These are phyloP conservation scores for Danio tinwini DNA, from an alignment of 2,797 vertebrate genomes.

Conservation along the genomic window DNA sequence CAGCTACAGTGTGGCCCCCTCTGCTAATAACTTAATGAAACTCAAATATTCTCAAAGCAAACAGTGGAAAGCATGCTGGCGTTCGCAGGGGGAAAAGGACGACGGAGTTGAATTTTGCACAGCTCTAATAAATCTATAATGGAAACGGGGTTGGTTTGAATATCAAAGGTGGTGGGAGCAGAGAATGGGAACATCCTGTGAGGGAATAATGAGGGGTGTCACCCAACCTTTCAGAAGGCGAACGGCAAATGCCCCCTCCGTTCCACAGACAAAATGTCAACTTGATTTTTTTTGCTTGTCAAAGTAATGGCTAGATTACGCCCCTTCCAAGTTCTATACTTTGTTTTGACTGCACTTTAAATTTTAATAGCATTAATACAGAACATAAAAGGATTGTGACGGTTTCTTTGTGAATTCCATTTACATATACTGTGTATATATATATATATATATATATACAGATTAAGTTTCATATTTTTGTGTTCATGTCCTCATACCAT, in stretches of 20 bases:
- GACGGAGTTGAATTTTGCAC: slow-evolving; percentile 42
- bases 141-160: slow-evolving; percentile 28
- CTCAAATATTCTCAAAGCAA: slow-evolving; percentile 38
- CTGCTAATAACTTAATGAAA: slow-evolving; percentile 47
- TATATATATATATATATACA: no score
- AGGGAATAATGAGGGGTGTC: slow-evolving; percentile 1
- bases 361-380: neutral
- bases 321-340: neutral
- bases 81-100: neutral
- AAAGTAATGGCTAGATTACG: neutral
- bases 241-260: slow-evolving; percentile 66
- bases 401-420: no score
- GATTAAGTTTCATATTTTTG: no score
- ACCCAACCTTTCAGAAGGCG: slow-evolving; percentile 51
- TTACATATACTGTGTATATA: no score
- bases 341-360: neutral
- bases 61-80: slow-evolving; percentile 10
- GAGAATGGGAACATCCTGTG: slow-evolving; percentile 22
- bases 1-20: neutral
- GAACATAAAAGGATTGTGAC: no score
- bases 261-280: slow-evolving; percentile 69
- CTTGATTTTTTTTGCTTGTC: slow-evolving; percentile 6
- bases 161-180: slow-evolving; percentile 12
- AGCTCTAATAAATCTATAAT: slow-evolving; percentile 53
- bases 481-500: no score